phyloP scores from a whole-genome alignment of 1,140 invertebrate genomes.

The Drosophila ercepeae region DNA sequence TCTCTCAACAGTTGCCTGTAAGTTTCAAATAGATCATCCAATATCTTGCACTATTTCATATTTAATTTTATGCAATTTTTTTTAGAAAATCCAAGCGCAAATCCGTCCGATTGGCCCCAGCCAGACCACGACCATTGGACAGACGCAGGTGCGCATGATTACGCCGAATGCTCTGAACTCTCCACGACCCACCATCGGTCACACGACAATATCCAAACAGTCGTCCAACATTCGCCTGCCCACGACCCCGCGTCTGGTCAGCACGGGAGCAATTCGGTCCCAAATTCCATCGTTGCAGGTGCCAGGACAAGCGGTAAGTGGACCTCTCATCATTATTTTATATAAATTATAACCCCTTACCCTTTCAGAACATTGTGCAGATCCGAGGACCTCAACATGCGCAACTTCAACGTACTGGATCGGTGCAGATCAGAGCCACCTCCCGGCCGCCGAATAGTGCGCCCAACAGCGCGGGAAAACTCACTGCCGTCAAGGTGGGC shows the following conservation, averaged over 20 bases:
- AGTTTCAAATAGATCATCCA: neutral
- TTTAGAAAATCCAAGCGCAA: slow-evolving; percentile 82
- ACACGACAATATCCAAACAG: slow-evolving; percentile 84
- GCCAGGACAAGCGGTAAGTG: slow-evolving; percentile 70
- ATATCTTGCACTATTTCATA: neutral
- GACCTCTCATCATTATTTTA: neutral
- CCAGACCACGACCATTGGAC: slow-evolving; percentile 83
- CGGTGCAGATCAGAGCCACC: slow-evolving; percentile 79
- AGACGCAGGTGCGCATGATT: slow-evolving; percentile 86
- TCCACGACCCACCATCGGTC: slow-evolving; percentile 84
- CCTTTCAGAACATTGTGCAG: slow-evolving; percentile 73
- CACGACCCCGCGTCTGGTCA: slow-evolving; percentile 70
- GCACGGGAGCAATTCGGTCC: slow-evolving; percentile 78
- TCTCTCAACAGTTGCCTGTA: slow-evolving; percentile 75
- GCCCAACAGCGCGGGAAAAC: slow-evolving; percentile 55
- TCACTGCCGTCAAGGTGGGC: slow-evolving; percentile 83
- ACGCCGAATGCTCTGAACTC: slow-evolving; percentile 83
- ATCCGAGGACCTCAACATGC: slow-evolving; percentile 76
- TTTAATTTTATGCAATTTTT: neutral
- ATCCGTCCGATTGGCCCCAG: slow-evolving; percentile 83
- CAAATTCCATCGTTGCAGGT: slow-evolving; percentile 67
- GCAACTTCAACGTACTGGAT: slow-evolving; percentile 69
- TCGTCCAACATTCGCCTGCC: slow-evolving; percentile 79
- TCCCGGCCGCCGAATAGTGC: slow-evolving; percentile 51
- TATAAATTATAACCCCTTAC: neutral